Evolutionary conservation across 2,888 invertebrate species (phyloP).

Genomic region (Agonopterix heracliana): DNA sequence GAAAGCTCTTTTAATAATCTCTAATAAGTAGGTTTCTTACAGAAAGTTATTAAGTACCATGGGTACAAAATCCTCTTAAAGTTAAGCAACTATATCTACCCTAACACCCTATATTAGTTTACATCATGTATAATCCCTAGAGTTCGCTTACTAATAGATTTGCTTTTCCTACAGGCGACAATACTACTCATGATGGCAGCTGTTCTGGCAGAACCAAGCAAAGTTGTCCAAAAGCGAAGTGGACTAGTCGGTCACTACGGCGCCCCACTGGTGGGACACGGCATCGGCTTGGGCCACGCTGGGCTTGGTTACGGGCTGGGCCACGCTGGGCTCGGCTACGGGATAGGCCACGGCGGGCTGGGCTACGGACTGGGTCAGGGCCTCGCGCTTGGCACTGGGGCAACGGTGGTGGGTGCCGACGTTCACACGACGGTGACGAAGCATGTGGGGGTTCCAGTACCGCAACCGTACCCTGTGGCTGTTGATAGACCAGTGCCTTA

Average conservation of each 20-base stretch:
- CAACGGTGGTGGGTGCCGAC: conserved; percentile 56
- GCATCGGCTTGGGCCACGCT: conserved; percentile 18
- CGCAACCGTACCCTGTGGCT: conserved; percentile 66
- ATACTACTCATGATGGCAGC: conserved; percentile 49
- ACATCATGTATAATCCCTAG: no score
- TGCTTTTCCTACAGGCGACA: conserved; percentile 42
- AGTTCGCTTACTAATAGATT: no score
- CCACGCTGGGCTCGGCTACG: conserved; percentile 11
- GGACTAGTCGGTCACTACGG: conserved; percentile 57
- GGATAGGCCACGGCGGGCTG: conserved; percentile 18
- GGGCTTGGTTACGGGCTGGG: conserved; percentile 22
- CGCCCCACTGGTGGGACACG: conserved; percentile 23
- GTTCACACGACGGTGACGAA: conserved; percentile 69
- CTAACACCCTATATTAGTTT: no score
- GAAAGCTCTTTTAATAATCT: no score
- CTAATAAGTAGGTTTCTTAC: no score
- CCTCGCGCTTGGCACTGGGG: conserved; percentile 18
- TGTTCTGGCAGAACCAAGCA: conserved; percentile 61
- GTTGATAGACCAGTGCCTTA: conserved; percentile 67
- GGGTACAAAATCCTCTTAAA: no score
- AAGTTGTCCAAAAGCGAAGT: conserved; percentile 64
- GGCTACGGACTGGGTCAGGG: conserved; percentile 18
- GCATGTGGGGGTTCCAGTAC: conserved; percentile 66
- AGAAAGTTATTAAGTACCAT: no score
- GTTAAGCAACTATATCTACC: no score